Conservation (phyloP, 2,888 invertebrate species). For the Habrosyne pyritoides region DNA sequence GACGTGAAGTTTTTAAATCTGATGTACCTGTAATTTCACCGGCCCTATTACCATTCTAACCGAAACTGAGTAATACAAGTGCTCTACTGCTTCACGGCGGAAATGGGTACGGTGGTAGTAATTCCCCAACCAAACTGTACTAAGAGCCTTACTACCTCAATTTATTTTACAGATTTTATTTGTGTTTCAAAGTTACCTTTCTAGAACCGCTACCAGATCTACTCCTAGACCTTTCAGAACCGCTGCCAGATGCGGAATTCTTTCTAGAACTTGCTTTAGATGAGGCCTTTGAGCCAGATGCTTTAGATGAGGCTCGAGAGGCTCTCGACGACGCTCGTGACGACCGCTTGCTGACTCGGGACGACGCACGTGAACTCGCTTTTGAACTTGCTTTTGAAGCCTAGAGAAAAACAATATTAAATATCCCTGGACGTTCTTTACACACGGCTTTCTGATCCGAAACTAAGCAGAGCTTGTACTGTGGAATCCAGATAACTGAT, state of each 20-base stretch:
- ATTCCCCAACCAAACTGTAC: too few relatives aligned
- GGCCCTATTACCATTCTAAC: too few relatives aligned
- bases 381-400: conserved; percentile 64
- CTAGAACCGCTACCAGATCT: conserved; percentile 69
- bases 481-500: too few relatives aligned
- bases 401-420: conserved; percentile 30
- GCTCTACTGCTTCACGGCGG: too few relatives aligned
- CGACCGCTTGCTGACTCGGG: conserved; percentile 33
- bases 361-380: conserved; percentile 65
- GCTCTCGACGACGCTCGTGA: conserved; percentile 51
- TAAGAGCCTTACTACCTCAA: too few relatives aligned
- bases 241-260: conserved; percentile 61
- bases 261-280: conserved; percentile 61
- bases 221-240: conserved; percentile 65
- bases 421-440: neutral
- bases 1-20: too few relatives aligned
- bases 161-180: too few relatives aligned
- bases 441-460: too few relatives aligned
- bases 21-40: too few relatives aligned
- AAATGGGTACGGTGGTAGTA: too few relatives aligned
- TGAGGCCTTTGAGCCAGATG: conserved; percentile 61
- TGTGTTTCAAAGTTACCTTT: conserved; percentile 58
- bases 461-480: too few relatives aligned
- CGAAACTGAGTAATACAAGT: too few relatives aligned
- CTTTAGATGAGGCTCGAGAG: conserved; percentile 48